Percentiles rank a stretch among this genome's conserved stretches.
These are phyloP conservation scores for Oostethus manadensis DNA, from an alignment of 2,113 vertebrate species.

Conservation along the genomic window DNA sequence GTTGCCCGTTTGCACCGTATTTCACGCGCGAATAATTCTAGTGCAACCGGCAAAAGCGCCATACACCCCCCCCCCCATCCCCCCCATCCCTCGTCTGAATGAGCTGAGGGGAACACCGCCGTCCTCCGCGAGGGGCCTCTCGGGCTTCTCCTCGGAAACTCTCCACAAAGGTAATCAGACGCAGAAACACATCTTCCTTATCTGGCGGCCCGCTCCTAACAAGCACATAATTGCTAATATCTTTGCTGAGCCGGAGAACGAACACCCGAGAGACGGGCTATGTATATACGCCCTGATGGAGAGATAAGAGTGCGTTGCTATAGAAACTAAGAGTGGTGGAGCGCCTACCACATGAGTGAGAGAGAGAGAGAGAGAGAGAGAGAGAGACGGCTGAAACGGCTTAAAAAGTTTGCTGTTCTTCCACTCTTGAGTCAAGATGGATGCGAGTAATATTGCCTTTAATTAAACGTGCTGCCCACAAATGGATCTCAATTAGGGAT, in stretches of 20 bases:
- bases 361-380: neutral
- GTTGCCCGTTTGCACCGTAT: conserved; percentile 53
- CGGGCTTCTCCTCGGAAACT: conserved; percentile 53
- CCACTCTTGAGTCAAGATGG: neutral
- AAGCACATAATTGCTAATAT: conserved; percentile 76
- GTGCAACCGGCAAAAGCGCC: conserved; percentile 52
- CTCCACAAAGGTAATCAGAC: conserved; percentile 62
- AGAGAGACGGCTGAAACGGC: neutral
- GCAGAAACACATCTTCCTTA: conserved; percentile 66
- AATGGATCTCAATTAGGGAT: neutral
- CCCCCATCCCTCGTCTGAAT: conserved; percentile 23
- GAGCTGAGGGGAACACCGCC: conserved; percentile 25
- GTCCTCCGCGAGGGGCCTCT: conserved; percentile 35
- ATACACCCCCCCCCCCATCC: conserved; percentile 56
- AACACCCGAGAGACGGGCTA: conserved; percentile 59
- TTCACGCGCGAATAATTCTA: conserved; percentile 61
- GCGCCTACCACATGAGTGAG: neutral
- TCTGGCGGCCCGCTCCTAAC: conserved; percentile 63
- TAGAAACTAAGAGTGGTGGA: conserved; percentile 56
- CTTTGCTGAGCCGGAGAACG: conserved; percentile 61
- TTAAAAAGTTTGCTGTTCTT: conserved; percentile 9
- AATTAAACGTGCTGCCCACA: neutral
- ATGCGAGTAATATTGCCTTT: neutral
- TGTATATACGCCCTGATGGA: conserved; percentile 62
- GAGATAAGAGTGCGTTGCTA: conserved; percentile 62